Evolutionary conservation across 92 coral and sea anemone genomes (phyloP).

Genomic region (Heliopora coerulea): DNA sequence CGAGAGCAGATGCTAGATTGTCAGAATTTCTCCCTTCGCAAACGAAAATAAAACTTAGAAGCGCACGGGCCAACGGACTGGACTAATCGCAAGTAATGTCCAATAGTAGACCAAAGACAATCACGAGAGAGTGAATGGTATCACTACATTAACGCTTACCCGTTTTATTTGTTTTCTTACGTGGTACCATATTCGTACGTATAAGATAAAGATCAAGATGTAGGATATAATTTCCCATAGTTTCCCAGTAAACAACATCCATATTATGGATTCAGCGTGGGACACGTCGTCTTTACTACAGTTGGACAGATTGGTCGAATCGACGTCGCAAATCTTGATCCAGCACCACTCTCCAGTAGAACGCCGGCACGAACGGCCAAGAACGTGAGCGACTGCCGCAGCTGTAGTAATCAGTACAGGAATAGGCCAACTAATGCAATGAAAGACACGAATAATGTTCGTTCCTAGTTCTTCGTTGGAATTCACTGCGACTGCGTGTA

Average conservation of each 20-base stretch:
- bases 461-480: conserved; percentile 10
- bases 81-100: too few species aligned
- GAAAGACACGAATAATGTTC: conserved; percentile 15
- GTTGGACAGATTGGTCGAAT: neutral
- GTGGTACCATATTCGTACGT: conserved; percentile 5
- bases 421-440: conserved; percentile 16
- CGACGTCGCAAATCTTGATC: conserved; percentile 11
- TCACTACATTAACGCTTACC: neutral
- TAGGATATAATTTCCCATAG: conserved; percentile 25
- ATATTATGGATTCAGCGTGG: neutral
- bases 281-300: neutral
- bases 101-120: too few species aligned
- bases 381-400: neutral
- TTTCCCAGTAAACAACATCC: conserved; percentile 33
- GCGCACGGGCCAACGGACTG: too few species aligned
- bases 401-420: neutral
- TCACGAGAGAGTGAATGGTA: too few species aligned
- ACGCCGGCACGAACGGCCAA: neutral
- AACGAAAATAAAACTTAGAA: too few species aligned
- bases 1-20: too few species aligned
- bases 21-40: too few species aligned
- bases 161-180: conserved; percentile 1
- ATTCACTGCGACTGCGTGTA: conserved; percentile 7
- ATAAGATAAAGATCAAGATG: conserved; percentile 10
- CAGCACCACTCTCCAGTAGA: conserved; percentile 16